Percentiles rank a stretch among this genome's conserved stretches.
Conservation (phyloP, 2,113 vertebrate species). For the Peromyscus leucopus region DNA sequence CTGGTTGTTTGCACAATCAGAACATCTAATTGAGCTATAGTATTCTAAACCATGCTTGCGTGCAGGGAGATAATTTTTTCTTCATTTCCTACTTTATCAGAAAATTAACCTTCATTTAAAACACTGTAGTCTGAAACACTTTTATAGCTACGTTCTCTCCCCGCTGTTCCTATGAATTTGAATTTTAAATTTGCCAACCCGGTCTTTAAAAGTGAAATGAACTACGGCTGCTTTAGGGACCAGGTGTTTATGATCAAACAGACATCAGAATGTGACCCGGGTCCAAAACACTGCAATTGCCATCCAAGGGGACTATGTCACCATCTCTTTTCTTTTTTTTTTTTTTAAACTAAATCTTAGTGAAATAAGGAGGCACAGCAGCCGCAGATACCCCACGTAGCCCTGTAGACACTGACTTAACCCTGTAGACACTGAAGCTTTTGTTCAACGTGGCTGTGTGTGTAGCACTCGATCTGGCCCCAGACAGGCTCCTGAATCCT, state of each 20-base stretch:
- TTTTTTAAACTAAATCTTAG: neutral
- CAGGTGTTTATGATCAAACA: conserved; percentile 73
- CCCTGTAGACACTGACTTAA: neutral
- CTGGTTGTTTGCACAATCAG: conserved; percentile 76
- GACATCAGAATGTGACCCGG: conserved; percentile 36
- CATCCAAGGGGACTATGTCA: conserved; percentile 25
- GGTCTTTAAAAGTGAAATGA: conserved; percentile 65
- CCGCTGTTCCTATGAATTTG: conserved; percentile 58
- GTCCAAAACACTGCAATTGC: conserved; percentile 56
- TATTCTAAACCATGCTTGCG: conserved; percentile 75
- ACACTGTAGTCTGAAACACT: conserved; percentile 67
- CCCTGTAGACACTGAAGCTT: neutral
- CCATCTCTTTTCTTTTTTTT: neutral
- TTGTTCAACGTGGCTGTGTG: neutral
- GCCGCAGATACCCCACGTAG: neutral
- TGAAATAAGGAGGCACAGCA: neutral
- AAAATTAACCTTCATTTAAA: conserved; percentile 85
- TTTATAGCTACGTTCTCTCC: conserved; percentile 69
- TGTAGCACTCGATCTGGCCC: neutral
- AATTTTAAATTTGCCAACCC: conserved; percentile 78
- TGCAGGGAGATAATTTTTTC: conserved; percentile 75
- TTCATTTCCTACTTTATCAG: conserved; percentile 79
- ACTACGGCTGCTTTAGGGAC: neutral
- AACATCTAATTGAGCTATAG: conserved; percentile 74
- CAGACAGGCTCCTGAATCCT: neutral